Percentiles rank a stretch among this genome's conserved stretches.
phyloP scores from a whole-genome alignment of 2,113 vertebrate genomes.

The Thinocorus orbignyianus region DNA sequence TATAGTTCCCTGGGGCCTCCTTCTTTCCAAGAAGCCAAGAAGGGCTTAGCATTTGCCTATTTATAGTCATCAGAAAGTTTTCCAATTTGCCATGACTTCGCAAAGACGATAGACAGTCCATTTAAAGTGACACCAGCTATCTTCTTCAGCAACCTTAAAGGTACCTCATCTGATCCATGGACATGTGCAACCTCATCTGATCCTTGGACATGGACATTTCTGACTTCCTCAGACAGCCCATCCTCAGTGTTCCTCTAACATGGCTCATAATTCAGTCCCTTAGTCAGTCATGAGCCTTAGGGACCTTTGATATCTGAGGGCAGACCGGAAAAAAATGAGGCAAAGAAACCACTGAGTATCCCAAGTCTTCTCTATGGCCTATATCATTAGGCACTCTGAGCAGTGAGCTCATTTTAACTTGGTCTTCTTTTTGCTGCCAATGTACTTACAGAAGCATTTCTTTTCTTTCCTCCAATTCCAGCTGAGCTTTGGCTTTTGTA shows the following conservation, averaged over 20 bases:
- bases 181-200: background rate
- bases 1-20: background rate
- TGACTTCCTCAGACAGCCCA: background rate
- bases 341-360: background rate
- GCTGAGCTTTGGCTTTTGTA: background rate
- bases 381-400: background rate
- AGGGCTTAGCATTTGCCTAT: background rate
- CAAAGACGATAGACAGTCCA: background rate
- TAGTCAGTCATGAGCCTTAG: background rate
- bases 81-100: background rate
- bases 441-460: background rate
- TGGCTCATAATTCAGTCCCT: background rate
- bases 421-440: background rate
- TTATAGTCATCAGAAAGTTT: background rate
- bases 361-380: background rate
- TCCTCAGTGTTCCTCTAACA: background rate
- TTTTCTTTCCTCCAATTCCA: background rate
- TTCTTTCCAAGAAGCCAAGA: background rate
- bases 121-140: background rate
- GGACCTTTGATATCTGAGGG: background rate
- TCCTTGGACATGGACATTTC: background rate
- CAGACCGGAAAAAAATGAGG: background rate
- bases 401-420: background rate
- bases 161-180: background rate
- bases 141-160: background rate